These are phyloP conservation scores for Dicycla oo DNA, from an alignment of 2,888 invertebrate species.

Conservation along the genomic window DNA sequence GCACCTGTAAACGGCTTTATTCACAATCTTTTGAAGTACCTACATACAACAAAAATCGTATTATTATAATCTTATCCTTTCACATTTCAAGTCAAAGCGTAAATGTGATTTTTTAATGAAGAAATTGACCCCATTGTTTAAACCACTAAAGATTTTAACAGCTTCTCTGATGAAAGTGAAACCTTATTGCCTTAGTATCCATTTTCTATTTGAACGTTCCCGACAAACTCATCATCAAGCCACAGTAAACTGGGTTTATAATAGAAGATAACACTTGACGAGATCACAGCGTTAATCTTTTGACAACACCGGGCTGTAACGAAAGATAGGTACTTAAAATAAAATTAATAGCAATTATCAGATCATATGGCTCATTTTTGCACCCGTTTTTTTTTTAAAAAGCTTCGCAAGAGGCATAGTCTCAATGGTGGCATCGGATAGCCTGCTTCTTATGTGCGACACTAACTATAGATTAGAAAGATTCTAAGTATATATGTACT, in stretches of 20 bases:
- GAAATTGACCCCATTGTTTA: background rate
- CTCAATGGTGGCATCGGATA: too few relatives aligned
- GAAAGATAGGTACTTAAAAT: slow-evolving; percentile 1
- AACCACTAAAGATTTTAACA: background rate
- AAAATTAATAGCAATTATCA: too few relatives aligned
- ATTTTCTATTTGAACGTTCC: slow-evolving; percentile 18
- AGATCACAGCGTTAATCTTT: slow-evolving; percentile 37
- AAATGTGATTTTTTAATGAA: background rate
- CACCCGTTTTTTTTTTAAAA: too few relatives aligned
- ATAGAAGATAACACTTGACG: slow-evolving; percentile 38
- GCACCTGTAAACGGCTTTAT: too few relatives aligned
- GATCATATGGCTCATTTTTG: too few relatives aligned
- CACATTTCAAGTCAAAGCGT: background rate
- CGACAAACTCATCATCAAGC: slow-evolving; percentile 21
- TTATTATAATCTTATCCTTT: background rate
- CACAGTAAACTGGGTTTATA: slow-evolving; percentile 38
- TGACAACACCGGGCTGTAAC: slow-evolving; percentile 5
- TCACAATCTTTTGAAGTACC: too few relatives aligned
- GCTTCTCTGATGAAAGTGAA: slow-evolving; percentile 6
- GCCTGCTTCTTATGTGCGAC: too few relatives aligned
- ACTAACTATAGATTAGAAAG: too few relatives aligned
- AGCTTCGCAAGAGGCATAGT: too few relatives aligned
- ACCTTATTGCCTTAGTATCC: background rate
- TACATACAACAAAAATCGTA: too few relatives aligned
- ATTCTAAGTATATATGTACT: too few relatives aligned